Conservation (phyloP, 2,888 invertebrate species). For the Andrena dorsata region DNA sequence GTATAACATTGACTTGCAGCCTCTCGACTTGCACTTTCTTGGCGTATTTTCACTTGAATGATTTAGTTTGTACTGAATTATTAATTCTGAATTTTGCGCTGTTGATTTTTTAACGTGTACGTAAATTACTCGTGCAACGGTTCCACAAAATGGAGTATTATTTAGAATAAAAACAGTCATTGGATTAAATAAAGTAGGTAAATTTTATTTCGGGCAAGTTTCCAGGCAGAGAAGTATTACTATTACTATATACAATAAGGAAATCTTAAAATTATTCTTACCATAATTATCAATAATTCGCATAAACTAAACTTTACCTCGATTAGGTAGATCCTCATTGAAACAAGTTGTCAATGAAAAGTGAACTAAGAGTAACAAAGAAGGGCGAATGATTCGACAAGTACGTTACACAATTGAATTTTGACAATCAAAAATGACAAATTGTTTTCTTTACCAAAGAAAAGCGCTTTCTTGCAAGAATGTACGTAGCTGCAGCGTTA, state of each 20-base stretch:
- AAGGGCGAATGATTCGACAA: neutral
- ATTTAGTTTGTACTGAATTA: no score
- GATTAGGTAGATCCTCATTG: neutral
- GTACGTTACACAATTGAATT: neutral
- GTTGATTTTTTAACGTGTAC: no score
- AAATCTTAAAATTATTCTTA: conserved; percentile 3
- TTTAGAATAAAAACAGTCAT: neutral
- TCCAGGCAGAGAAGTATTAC: conserved; percentile 7
- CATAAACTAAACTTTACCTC: neutral
- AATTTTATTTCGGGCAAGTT: conserved; percentile 35
- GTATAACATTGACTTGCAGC: no score
- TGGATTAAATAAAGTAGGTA: conserved; percentile 38
- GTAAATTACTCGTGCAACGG: no score
- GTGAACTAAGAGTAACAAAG: neutral
- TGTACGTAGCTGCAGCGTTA: conserved; percentile 15
- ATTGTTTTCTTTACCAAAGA: neutral
- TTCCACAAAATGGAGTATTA: no score
- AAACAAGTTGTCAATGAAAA: neutral
- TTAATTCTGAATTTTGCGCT: no score
- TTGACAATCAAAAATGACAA: neutral
- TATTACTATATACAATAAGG: conserved; percentile 49
- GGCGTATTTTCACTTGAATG: no score
- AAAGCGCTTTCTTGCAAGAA: neutral
- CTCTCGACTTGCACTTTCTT: no score
- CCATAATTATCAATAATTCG: neutral